Percentiles rank a stretch among this genome's conserved stretches.
phyloP scores from a whole-genome alignment of 2,797 vertebrate genomes.

The Rhinoraja longicauda region DNA sequence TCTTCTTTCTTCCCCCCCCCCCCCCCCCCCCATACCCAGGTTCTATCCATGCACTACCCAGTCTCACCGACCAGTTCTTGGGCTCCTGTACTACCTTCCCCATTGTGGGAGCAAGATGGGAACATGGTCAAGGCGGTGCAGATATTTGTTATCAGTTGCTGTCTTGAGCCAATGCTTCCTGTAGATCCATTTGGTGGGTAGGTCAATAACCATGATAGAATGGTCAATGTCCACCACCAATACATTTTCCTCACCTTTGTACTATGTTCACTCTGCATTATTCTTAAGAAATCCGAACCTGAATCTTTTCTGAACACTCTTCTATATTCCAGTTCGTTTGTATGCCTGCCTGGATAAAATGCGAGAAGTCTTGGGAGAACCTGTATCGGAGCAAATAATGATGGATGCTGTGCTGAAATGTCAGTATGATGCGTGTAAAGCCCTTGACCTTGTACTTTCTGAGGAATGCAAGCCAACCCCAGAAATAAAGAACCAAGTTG shows the following conservation, averaged over 20 bases:
- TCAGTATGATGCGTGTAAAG: constrained; percentile 79
- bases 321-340: constrained; percentile 67
- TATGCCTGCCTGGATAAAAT: constrained; percentile 92
- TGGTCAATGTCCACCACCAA: too few species aligned
- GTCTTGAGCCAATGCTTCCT: too few species aligned
- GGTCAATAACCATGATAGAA: too few species aligned
- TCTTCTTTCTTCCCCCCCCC: too few species aligned
- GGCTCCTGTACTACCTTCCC: too few species aligned
- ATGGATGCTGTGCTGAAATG: constrained; percentile 72
- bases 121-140: too few species aligned
- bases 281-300: not conserved
- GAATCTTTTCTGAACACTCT: not conserved
- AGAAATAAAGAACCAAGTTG: constrained; percentile 56
- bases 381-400: constrained; percentile 73
- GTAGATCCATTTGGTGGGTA: too few species aligned
- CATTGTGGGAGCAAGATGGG: too few species aligned
- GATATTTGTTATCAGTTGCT: too few species aligned
- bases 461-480: constrained; percentile 59
- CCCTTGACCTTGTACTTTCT: constrained; percentile 78
- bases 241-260: not conserved
- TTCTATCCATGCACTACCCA: too few species aligned
- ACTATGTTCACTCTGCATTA: not conserved
- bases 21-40: too few species aligned
- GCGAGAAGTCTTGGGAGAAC: constrained; percentile 80
- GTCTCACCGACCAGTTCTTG: too few species aligned